A percentile compares a stretch with the other conserved stretches of the same genome.
These are phyloP conservation scores for Sylvietta virens DNA, from an alignment of 2,113 vertebrate genomes.

Conservation along the genomic window DNA sequence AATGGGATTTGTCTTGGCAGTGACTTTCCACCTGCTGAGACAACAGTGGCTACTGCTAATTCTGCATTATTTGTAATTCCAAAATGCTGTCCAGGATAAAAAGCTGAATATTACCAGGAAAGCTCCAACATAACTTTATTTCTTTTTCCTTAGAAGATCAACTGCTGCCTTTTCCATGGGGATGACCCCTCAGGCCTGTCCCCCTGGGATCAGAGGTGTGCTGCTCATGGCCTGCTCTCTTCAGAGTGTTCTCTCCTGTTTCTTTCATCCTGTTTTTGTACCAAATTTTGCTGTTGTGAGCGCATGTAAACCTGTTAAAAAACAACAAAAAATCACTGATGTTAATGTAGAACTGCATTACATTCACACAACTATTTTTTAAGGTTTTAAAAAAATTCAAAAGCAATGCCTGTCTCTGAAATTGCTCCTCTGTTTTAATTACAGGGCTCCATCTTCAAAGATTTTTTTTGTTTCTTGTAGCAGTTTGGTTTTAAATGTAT, in stretches of 20 bases:
- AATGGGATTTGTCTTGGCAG: neutral
- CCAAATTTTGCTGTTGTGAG: neutral
- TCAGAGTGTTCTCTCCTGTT: neutral
- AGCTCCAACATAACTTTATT: neutral
- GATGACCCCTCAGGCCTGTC: neutral
- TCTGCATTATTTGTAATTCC: neutral
- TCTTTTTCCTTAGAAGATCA: conserved; percentile 7
- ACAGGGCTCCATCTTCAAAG: neutral
- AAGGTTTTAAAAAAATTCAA: neutral
- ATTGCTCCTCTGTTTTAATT: neutral
- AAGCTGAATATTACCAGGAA: neutral
- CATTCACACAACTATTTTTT: neutral
- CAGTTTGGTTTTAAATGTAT: neutral
- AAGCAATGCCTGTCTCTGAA: neutral
- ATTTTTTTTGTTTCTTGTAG: neutral
- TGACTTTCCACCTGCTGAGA: neutral
- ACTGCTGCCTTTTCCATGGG: conserved; percentile 18
- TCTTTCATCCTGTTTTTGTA: neutral
- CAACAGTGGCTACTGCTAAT: neutral
- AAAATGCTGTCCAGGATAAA: neutral
- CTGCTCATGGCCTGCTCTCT: neutral
- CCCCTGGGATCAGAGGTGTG: neutral
- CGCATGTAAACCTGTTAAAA: neutral
- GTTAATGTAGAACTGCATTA: neutral
- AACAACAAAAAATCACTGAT: neutral